phyloP scores from a whole-genome alignment of 2,113 vertebrate species.

The Hippocampus guttulatus region DNA sequence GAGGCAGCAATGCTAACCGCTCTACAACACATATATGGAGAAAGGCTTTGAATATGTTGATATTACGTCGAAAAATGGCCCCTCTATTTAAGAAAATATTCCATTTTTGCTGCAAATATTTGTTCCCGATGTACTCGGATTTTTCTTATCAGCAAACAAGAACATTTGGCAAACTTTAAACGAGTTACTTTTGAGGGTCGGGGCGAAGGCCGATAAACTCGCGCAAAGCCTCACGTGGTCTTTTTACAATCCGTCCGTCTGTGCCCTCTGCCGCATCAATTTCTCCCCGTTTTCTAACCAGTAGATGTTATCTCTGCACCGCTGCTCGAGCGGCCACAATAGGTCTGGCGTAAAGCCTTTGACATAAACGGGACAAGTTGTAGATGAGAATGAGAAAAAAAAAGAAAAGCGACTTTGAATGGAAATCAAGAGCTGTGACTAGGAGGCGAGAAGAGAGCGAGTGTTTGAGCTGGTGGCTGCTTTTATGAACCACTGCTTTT shows the following conservation, averaged over 20 bases:
- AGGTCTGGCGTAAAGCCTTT: conserved; percentile 57
- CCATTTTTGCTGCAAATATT: conserved; percentile 3
- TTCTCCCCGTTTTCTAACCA: conserved; percentile 37
- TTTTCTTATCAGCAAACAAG: not conserved
- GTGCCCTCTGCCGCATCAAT: conserved; percentile 18
- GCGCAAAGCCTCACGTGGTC: conserved; percentile 16
- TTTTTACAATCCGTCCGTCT: conserved; percentile 32
- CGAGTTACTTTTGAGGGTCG: conserved; percentile 17
- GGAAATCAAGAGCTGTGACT: conserved; percentile 31
- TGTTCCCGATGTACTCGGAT: not conserved
- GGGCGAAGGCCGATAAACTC: not conserved
- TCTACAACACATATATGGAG: not conserved
- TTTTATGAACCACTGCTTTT: conserved; percentile 55
- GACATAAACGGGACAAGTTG: conserved; percentile 48
- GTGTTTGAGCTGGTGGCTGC: conserved; percentile 52
- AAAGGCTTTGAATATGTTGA: not conserved
- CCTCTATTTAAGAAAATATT: conserved; percentile 8
- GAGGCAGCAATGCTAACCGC: not conserved
- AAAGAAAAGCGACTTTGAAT: conserved; percentile 37
- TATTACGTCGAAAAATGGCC: no score
- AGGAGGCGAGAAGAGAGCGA: conserved; percentile 41
- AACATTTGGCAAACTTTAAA: conserved; percentile 26
- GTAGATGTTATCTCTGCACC: conserved; percentile 56
- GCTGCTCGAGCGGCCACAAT: conserved; percentile 51
- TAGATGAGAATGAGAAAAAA: conserved; percentile 34